A percentile compares a stretch with the other conserved stretches of the same genome.
Conservation (phyloP, 2,888 invertebrate species). For the Lasioglossum zephyrum region DNA sequence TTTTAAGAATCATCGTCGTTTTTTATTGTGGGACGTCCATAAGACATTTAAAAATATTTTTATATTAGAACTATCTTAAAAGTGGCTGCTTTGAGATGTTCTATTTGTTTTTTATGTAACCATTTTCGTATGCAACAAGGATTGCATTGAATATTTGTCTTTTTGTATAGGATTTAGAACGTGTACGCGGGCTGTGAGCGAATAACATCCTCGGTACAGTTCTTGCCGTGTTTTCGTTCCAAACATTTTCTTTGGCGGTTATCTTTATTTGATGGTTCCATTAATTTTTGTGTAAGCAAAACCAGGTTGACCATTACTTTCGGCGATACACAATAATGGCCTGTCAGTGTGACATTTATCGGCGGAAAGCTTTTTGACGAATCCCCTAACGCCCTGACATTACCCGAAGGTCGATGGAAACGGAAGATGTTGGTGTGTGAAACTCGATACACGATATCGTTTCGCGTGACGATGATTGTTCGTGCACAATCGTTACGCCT, state of each 20-base stretch:
- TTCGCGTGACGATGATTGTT: slow-evolving; percentile 1
- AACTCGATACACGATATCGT: slow-evolving; percentile 18
- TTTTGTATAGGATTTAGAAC: background rate
- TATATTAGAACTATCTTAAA: background rate
- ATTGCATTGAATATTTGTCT: background rate
- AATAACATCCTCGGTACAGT: background rate
- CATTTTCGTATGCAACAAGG: background rate
- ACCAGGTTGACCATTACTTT: background rate
- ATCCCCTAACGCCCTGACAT: slow-evolving; percentile 21
- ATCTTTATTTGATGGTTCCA: background rate
- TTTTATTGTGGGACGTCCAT: background rate
- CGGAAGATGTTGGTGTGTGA: slow-evolving; percentile 25
- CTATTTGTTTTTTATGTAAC: background rate
- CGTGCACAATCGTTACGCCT: background rate
- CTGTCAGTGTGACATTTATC: slow-evolving; percentile 26
- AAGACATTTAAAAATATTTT: background rate
- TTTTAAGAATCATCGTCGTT: background rate
- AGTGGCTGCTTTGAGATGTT: background rate
- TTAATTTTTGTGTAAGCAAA: background rate
- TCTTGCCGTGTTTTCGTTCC: background rate
- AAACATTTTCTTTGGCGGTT: background rate
- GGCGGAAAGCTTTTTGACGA: slow-evolving; percentile 32
- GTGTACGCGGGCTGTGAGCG: background rate
- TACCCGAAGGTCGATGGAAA: slow-evolving; percentile 20
- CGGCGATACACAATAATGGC: background rate